Evolutionary conservation across 1,140 invertebrate genomes (phyloP), one percentile per base, ranked within the genome.

Genomic region (Leptopilina clavipes): DNA sequence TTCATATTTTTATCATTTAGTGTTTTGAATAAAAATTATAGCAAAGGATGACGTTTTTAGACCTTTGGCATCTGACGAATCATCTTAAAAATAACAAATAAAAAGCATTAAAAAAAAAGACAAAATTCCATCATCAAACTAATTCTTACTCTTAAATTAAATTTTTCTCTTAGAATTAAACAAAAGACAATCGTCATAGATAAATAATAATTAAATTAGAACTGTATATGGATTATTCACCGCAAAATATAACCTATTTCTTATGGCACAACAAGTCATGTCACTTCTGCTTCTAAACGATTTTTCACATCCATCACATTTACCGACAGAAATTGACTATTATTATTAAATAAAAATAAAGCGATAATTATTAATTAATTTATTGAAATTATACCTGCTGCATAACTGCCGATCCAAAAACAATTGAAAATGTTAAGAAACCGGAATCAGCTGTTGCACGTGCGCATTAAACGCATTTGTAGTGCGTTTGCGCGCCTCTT

Each of bases 401-500:
- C 1, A 3, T 18, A 18, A 3, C 9, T 56, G 8, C n/a, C 11
- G 7, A 19, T 6, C n/a, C 14, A 11, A 5, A 6, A 59, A 59
- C 8, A 59, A 59, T 59, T 59, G 54, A 59, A 59, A 59, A 59
- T 52, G 48, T 52, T n/a, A 22, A 59, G 17, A 59, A 59, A 59
- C 54, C 17, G 22, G 59, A 37, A 65, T 37, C 59, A 65, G 59
- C 59, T 65, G 59, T 31, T 65, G 2, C 25, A 5, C 59, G 7
- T 12, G 59, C 9, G 56, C 56, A 1, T 22, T 56, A 10, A 5
- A 59, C 19, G 14, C 10, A 5, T n/a, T n/a, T n/a, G n/a, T n/a
- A 65, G 25, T 65, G 22, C 59, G 59, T 22, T n/a, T 31, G 59
- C 22, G 59, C 12, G 25, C 22, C 1, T 65, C 22, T 31, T 65